Percentiles rank a stretch among this genome's conserved stretches.
phyloP scores from a whole-genome alignment of 2,797 vertebrate species.

The Atherinosoma microstoma region DNA sequence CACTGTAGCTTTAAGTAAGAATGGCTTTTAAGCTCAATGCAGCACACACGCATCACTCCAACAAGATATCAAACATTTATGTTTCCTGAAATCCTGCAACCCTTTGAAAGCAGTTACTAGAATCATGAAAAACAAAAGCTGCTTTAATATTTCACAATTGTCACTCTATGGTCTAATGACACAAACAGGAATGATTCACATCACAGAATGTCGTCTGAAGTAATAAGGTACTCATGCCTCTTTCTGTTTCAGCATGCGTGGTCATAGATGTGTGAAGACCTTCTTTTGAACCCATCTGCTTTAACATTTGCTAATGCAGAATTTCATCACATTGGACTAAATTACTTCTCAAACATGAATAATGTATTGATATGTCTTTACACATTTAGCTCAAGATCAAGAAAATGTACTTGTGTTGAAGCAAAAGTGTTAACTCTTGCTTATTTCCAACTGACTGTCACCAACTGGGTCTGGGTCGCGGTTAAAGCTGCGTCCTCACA shows the following conservation, averaged over 20 bases:
- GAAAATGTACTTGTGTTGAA: constrained; percentile 45
- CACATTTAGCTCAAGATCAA: constrained; percentile 58
- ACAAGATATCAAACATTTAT: constrained; percentile 72
- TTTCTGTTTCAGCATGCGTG: constrained; percentile 47
- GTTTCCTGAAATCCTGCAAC: constrained; percentile 55
- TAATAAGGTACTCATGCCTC: constrained; percentile 8
- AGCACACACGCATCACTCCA: constrained; percentile 47
- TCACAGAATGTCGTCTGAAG: constrained; percentile 20
- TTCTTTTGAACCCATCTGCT: constrained; percentile 62
- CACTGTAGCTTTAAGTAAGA: constrained; percentile 14
- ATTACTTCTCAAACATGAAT: constrained; percentile 70
- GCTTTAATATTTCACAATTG: constrained; percentile 49
- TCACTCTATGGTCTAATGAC: constrained; percentile 32
- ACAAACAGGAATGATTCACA: constrained; percentile 44
- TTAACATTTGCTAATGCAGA: constrained; percentile 64
- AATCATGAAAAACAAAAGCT: constrained; percentile 39
- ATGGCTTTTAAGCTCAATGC: constrained; percentile 52
- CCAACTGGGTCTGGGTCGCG: no score
- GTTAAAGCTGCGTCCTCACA: no score
- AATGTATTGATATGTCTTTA: constrained; percentile 72
- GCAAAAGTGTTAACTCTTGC: constrained; percentile 40
- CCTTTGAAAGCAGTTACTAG: constrained; percentile 54
- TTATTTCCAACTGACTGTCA: constrained; percentile 24
- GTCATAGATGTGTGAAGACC: constrained; percentile 55
- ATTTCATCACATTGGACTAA: constrained; percentile 68